These are phyloP conservation scores for Erythrocercus mccallii DNA, from an alignment of 2,113 vertebrate species.

Conservation along the genomic window DNA sequence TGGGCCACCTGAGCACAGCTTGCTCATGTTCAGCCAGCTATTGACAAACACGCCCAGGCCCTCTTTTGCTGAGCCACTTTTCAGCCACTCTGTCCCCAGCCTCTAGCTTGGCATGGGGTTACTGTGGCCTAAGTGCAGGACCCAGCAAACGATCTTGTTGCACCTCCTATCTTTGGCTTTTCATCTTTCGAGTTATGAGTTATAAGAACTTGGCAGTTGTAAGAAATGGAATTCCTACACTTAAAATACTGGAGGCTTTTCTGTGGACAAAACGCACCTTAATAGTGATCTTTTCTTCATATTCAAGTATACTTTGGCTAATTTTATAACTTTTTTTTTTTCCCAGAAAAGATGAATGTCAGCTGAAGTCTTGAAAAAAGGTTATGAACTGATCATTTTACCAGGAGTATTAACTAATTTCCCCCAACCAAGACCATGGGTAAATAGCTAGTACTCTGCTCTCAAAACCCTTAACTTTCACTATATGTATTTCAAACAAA, in stretches of 20 bases:
- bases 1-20: background rate
- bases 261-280: background rate
- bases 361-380: background rate
- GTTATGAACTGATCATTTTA: background rate
- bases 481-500: background rate
- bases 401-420: background rate
- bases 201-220: no score
- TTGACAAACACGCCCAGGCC: accelerated
- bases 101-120: background rate
- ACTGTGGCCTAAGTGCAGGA: background rate
- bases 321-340: background rate
- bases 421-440: background rate
- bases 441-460: background rate
- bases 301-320: background rate
- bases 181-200: background rate
- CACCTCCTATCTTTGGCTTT: background rate
- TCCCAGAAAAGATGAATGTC: background rate
- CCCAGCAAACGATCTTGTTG: accelerated
- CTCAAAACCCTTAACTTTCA: background rate
- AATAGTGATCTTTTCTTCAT: background rate
- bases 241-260: background rate
- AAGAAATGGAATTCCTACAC: background rate
- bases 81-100: background rate
- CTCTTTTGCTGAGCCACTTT: background rate
- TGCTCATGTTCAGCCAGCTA: background rate